These are phyloP conservation scores for Craseonycteris thonglongyai DNA, from an alignment of 2,113 vertebrate species.

Conservation along the genomic window DNA sequence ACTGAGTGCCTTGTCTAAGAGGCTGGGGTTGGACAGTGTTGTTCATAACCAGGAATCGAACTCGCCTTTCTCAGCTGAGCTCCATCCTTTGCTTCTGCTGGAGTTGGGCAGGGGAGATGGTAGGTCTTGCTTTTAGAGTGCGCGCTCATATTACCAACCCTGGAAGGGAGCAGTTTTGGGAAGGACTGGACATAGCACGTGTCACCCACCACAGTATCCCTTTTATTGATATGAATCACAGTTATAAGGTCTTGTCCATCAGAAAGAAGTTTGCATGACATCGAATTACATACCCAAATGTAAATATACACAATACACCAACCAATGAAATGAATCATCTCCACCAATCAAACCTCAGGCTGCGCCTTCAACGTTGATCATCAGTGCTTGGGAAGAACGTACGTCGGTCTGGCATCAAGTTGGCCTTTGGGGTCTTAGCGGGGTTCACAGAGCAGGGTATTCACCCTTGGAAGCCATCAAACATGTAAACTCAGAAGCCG, in stretches of 20 bases:
- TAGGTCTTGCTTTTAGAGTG: not conserved
- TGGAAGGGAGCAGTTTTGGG: not conserved
- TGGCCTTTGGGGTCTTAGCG: not conserved
- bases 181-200: not conserved
- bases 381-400: not conserved
- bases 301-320: conserved; percentile 7
- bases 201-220: conserved; percentile 31
- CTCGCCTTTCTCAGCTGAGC: not conserved
- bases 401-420: not conserved
- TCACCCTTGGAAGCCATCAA: not conserved
- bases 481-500: not conserved
- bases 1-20: not conserved
- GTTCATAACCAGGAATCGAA: not conserved
- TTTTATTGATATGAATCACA: conserved; percentile 79
- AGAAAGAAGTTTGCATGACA: conserved; percentile 56
- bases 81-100: not conserved
- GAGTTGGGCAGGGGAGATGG: not conserved
- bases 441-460: not conserved
- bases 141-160: not conserved
- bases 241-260: conserved; percentile 73
- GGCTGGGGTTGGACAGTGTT: not conserved
- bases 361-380: not conserved
- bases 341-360: not conserved
- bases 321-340: not conserved
- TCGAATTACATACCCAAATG: conserved; percentile 41